Evolutionary conservation across 2,113 vertebrate species (phyloP), one percentile per base, ranked within the genome.

Genomic region (Microcebus lehilahytsara): DNA sequence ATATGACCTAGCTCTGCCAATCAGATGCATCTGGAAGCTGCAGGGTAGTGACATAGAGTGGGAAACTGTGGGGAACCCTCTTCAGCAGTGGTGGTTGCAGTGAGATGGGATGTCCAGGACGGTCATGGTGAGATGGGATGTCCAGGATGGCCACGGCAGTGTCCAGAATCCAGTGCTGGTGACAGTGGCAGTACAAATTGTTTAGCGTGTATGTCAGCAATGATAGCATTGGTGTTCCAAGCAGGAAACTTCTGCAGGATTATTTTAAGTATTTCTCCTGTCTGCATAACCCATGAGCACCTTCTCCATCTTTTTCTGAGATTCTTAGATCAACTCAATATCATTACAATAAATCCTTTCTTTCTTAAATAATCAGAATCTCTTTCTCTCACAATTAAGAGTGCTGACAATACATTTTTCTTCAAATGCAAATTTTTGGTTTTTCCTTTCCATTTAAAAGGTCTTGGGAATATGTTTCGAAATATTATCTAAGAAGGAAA

Each of bases 401-500:
- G 6, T 6, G 42, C 40, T 30, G 2, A 6, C 32, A 51, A n/a
- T 90, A 56, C 7, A 32, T 32, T 3, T 86, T 95, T 46, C 49
- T 62, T 77, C 72, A 74, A 60, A 69, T 72, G 58, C 16, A 81
- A 71, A 51, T 58, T 66, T 78, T 22, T 72, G 16, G 11, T 25
- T 94, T 83, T 78, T 51, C 17, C 7, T 53, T 89, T 64, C 30
- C 9, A 32, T 79, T 66, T 95, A 66, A 66, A 79, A 95, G 13
- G 10, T 58, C 19, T 62, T 1, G 17, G 81, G 5, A 84, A 40
- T 93, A 66, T 85, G 14, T 89, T 95, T 85, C 40, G 78, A 46
- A 86, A 71, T 85, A 92, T 93, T 75, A 51, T 64, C 72, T 89
- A 91, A 92, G 27, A 89, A 88, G 10, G 3, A 91, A 85, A 79